These are phyloP conservation scores for Drosophila subobscura DNA, from an alignment of 1,140 invertebrate genomes.

Conservation along the genomic window DNA sequence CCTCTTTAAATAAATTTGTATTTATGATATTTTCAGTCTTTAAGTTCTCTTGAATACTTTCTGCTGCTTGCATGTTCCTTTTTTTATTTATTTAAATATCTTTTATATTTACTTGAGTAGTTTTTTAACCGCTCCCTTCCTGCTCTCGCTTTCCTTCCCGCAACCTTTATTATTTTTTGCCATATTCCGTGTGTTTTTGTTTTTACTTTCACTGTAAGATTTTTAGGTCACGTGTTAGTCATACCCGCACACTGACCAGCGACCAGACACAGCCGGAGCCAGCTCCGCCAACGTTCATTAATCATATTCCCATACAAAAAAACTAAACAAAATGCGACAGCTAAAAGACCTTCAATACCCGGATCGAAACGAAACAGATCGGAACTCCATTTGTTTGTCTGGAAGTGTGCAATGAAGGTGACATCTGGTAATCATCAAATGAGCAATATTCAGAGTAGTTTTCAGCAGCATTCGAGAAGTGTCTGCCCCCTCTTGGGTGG, in stretches of 20 bases:
- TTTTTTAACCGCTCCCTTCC: constrained; percentile 14
- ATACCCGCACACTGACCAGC: constrained; percentile 19
- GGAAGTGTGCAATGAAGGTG: constrained; percentile 38
- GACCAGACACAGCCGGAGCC: too few species aligned
- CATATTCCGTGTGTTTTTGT: constrained; percentile 12
- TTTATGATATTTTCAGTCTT: too few species aligned
- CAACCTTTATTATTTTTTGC: constrained; percentile 22
- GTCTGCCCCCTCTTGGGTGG: too few species aligned
- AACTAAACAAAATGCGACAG: constrained; percentile 4
- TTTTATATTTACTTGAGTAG: constrained; percentile 24
- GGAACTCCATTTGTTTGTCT: too few species aligned
- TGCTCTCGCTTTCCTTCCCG: constrained; percentile 36
- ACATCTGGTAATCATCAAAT: constrained; percentile 47
- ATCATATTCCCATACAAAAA: constrained; percentile 33
- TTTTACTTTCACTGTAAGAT: constrained; percentile 61
- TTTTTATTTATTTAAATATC: constrained; percentile 15
- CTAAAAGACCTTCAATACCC: constrained; percentile 39
- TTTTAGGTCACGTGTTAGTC: constrained; percentile 55
- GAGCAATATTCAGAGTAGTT: constrained; percentile 14
- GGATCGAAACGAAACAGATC: constrained; percentile 6
- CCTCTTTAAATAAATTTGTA: too few species aligned
- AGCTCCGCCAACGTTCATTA: constrained; percentile 31
- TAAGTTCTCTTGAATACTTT: too few species aligned
- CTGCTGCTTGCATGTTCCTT: too few species aligned
- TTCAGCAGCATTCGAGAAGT: neutral